Evolutionary conservation across 2,113 vertebrate genomes (phyloP).

Genomic region (Rallus limicola): DNA sequence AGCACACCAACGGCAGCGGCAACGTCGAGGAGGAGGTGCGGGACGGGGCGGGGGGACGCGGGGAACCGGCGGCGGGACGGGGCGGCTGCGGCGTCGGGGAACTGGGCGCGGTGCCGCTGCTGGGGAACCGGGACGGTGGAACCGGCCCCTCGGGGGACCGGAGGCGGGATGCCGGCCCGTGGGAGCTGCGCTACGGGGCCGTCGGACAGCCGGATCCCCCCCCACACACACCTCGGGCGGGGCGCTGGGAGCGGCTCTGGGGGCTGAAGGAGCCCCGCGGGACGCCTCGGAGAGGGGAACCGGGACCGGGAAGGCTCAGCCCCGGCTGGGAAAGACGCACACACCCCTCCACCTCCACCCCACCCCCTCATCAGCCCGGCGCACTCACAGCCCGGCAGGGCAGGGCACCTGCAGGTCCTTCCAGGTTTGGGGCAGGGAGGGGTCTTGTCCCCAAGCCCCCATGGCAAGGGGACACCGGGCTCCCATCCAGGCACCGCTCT

Average conservation of each 20-base stretch:
- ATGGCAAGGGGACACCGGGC: neutral
- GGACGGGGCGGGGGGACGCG: neutral
- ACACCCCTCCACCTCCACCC: no score
- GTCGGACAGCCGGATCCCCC: rapidly evolving
- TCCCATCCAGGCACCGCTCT: rapidly evolving
- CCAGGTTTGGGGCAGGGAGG: no score
- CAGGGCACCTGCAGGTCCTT: no score
- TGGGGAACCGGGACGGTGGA: neutral
- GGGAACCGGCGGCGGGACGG: neutral
- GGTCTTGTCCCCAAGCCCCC: neutral
- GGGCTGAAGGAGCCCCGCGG: neutral
- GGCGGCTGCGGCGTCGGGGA: neutral
- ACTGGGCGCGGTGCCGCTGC: neutral
- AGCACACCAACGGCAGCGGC: slow-evolving; percentile 65
- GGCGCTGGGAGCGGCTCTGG: neutral
- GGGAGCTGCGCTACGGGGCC: neutral
- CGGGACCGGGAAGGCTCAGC: no score
- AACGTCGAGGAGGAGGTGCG: slow-evolving; percentile 72
- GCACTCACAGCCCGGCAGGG: no score
- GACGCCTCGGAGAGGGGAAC: no score
- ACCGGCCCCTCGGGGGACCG: neutral
- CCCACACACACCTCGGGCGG: rapidly evolving
- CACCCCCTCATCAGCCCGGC: no score
- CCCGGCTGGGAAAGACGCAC: no score
- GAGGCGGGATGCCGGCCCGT: neutral